Base-by-base conservation (phyloP, 2,113 vertebrate genomes). In the Excalfactoria chinensis region DNA sequence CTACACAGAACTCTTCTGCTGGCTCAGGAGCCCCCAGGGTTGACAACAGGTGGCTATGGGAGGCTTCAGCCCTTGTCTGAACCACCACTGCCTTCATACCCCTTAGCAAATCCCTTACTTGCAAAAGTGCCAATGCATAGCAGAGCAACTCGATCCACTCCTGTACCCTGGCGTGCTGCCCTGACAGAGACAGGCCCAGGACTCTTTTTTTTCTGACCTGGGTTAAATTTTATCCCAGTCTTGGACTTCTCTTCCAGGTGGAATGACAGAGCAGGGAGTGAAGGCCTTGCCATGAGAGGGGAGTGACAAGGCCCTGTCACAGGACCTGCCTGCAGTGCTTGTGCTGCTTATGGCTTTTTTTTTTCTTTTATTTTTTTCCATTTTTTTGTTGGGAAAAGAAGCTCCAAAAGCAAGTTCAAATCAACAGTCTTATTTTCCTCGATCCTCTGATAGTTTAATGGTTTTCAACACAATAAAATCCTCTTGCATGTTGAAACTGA, bases 191-290 rank as follows among this genome's bases (percentile, higher is more conserved):
- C 28, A 35, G 76, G 55, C 2, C 41, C 3, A 3, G 12, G 8
- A 73, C 19, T 11, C 37, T 9, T 9, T 37, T 79, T 40, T 37
- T 85, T 34, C 35, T 67, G 4, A 55, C 12, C 30, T 43, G 34
- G 62, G 68, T 94, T 95, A 92, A 84, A 86, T 25, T 92, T 94
- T 94, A 86, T 81, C 59, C 34, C 41, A 55, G 44, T 44, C 32
- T 76, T 1, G 4, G 64, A 72, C 59, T 76, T 66, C 34, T 85
- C 17, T 23, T 60, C 16, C 11, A 64, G 68, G 23, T 28, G 69
- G 72, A 90, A 90, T 69, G 75, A 90, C 44, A 43, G 55, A 48
- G 79, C 68, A 44, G 32, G 7, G 15, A 19, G 32, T n/a, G 37
- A 63, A 55, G 48, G 41, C 21, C 40, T 30, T 80, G 37, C 30